Evolutionary conservation across 1,140 invertebrate genomes (phyloP), one percentile per base, ranked within the genome.

Genomic region (Teleogryllus occipitalis): DNA sequence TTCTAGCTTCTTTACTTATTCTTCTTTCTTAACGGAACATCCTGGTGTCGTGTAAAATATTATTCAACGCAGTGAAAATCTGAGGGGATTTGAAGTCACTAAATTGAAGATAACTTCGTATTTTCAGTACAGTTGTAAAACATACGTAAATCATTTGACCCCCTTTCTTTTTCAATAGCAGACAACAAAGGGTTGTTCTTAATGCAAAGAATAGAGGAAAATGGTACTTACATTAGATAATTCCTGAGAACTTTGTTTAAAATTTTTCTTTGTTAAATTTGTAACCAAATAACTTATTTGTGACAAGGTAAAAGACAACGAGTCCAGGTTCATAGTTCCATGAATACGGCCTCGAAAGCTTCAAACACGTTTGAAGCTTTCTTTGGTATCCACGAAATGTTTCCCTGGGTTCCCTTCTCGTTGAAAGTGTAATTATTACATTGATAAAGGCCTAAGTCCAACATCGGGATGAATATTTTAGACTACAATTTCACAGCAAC

Each of bases 251-350:
- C 91, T 94, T 85, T 93, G 91, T 87, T 95, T 95, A 89, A 93
- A 96, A 90, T 97, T 98, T 90, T 96, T 96, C 92, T 97, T 97
- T 88, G 91, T 95, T 90, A 97, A 92, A 92, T 95, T 97, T 88
- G 93, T 91, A 91, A 98, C 94, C 89, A 97, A 94, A 94, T 95
- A 95, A 94, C 93, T 94, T 90, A 98, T 97, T 93, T 97, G 95
- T 91, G 95, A 95, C 92, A 97, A 93, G 91, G 95, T 95, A 94
- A 96, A 96, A 91, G 94, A 96, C 92, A 96, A 93, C 92, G 96
- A 94, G 91, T 97, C 95, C 91, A 97, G 94, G 94, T 97, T 97
- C 96, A 98, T 97, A 96, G 93, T 97, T 97, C 94, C 93, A 95
- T 96, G 92, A 94, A 94, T 89, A 88, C 90, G 88, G 90, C 90